Evolutionary conservation across 1,140 invertebrate species (phyloP), one percentile per base, ranked within the genome.

Genomic region (Atta cephalotes): DNA sequence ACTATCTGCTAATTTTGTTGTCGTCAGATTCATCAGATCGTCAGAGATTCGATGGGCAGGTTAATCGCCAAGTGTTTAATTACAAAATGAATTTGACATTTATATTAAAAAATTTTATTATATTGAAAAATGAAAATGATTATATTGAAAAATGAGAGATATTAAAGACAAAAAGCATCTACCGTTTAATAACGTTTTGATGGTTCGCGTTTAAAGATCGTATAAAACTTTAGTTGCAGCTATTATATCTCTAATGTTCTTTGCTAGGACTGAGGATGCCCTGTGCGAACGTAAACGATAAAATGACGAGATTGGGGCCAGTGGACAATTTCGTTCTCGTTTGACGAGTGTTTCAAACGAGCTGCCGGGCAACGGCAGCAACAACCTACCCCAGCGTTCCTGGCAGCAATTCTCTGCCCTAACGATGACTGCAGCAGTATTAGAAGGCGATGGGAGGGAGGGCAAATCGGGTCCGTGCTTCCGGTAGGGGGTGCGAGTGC

Each of bases 261-360:
- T 78, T 45, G 31, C 51, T 45, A 62, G 80, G 0, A 49, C 53
- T 39, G 68, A 82, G 68, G 28, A 53, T 53, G 62, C n/a, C 7
- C n/a, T 18, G n/a, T 35, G 45, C 68, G 80, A 74, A 72, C 68
- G 80, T 82, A 82, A 82, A 65, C 88, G 89, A 90, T 90, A 90
- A 90, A 90, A 90, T 51, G 86, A 72, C 80, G 89, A 88, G 86
- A 86, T 65, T 63, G 89, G 28, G 80, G 53, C 65, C n/a, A 77
- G 53, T 81, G 88, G 86, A 91, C 90, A 91, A 91, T 91, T 91
- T 91, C 86, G 90, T 89, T 88, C 74, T 89, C 88, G 88, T 88
- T 78, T 91, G 90, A 91, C 90, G 90, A 91, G 90, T 91, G 90
- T 91, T 89, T 80, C 71, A 91, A 91, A 91, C 90, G 89, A 87